These are phyloP conservation scores for Acleris sparsana DNA, from an alignment of 2,888 invertebrate species.

Conservation along the genomic window DNA sequence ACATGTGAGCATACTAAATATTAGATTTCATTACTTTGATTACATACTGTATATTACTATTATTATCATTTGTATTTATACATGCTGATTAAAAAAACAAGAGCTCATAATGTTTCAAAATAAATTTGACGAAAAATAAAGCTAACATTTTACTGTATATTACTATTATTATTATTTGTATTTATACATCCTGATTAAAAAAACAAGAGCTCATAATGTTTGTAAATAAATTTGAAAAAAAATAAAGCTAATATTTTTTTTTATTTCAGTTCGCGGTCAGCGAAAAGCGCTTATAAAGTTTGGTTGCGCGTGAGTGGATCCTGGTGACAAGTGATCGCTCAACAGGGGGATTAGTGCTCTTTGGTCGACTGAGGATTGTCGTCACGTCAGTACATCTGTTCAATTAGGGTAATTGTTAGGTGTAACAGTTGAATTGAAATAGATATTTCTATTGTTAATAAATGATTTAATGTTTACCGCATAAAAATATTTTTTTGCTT, in stretches of 20 bases:
- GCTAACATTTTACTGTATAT: not conserved
- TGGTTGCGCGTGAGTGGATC: slow-evolving; percentile 64
- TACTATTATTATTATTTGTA: too few relatives aligned
- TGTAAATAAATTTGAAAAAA: not conserved
- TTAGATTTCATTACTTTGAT: too few relatives aligned
- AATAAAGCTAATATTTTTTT: not conserved
- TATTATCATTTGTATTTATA: too few relatives aligned
- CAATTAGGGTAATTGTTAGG: slow-evolving; percentile 47
- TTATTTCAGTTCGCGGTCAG: not conserved
- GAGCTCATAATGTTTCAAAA: too few relatives aligned
- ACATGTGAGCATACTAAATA: too few relatives aligned
- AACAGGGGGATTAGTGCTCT: slow-evolving; percentile 63
- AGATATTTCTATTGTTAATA: not conserved
- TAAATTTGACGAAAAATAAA: not conserved
- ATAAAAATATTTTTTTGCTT: too few relatives aligned
- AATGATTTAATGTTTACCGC: too few relatives aligned
- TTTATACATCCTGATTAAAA: too few relatives aligned
- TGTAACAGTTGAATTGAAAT: not conserved
- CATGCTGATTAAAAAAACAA: too few relatives aligned
- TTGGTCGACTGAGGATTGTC: slow-evolving; percentile 61
- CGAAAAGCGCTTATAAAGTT: slow-evolving; percentile 28
- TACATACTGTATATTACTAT: too few relatives aligned
- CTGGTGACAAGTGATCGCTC: slow-evolving; percentile 73
- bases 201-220: too few relatives aligned
- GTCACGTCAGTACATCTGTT: slow-evolving; percentile 71